A percentile compares a stretch with the other conserved stretches of the same genome.
Evolutionary conservation across 2,797 vertebrate species (phyloP).

Genomic region (Sebastes iracundus): DNA sequence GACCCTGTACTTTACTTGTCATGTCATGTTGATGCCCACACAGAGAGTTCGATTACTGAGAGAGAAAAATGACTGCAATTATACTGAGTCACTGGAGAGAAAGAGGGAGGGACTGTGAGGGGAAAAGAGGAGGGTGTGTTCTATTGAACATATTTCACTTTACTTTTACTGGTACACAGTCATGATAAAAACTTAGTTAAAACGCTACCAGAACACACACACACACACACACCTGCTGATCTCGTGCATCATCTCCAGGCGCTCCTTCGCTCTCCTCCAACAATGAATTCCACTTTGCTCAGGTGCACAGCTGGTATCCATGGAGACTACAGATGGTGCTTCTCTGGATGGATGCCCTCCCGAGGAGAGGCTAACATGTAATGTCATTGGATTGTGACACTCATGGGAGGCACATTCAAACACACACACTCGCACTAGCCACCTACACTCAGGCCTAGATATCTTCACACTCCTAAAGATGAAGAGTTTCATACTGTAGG

Average conservation of each 20-base stretch:
- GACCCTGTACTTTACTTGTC: constrained; percentile 3
- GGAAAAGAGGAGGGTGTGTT: not conserved
- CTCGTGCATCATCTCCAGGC: not conserved
- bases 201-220: not conserved
- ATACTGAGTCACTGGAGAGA: constrained; percentile 24
- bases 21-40: constrained; percentile 28
- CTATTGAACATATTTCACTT: not conserved
- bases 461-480: not conserved
- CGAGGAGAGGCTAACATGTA: constrained; percentile 25
- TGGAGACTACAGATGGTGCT: constrained; percentile 48
- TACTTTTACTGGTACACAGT: not conserved
- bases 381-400: not conserved
- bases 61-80: constrained; percentile 57
- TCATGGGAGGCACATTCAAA: not conserved
- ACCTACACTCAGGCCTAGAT: not conserved
- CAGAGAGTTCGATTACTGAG: constrained; percentile 18
- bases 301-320: constrained; percentile 60
- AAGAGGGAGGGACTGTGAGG: not conserved
- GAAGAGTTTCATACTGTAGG: not conserved
- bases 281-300: constrained; percentile 6
- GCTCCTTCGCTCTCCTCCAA: not conserved
- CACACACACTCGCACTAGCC: not conserved
- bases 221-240: not conserved
- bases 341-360: constrained; percentile 15
- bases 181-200: not conserved